phyloP scores from a whole-genome alignment of 2,888 invertebrate species.

The Latrodectus elegans region DNA sequence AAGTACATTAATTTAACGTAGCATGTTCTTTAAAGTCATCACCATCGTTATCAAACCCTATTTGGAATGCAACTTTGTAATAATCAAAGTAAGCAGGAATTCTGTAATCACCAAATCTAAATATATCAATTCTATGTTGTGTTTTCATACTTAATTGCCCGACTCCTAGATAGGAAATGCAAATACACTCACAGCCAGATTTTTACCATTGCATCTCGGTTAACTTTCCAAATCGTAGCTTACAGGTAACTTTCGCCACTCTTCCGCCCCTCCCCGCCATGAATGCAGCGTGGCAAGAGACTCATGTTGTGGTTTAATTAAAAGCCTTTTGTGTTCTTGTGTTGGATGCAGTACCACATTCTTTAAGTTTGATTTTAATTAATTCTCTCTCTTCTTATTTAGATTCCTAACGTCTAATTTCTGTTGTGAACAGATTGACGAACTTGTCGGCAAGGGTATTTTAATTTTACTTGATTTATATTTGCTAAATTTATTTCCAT shows the following conservation, averaged over 20 bases:
- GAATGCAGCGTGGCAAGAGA: background rate
- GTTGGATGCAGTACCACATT: constrained; percentile 26
- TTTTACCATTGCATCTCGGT: constrained; percentile 2
- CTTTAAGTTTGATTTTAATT: constrained; percentile 47
- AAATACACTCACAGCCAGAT: constrained; percentile 23
- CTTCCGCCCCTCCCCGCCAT: background rate
- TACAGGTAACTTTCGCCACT: constrained; percentile 5
- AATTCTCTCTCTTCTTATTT: constrained; percentile 17
- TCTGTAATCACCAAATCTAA: background rate
- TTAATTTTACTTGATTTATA: background rate
- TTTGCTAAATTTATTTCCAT: constrained; percentile 1
- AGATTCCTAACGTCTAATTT: background rate
- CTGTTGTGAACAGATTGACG: constrained; percentile 5
- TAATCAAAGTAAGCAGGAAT: background rate
- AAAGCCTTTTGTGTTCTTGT: constrained; percentile 41
- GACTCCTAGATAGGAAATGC: constrained; percentile 9
- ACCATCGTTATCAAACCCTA: too few relatives aligned
- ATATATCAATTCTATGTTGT: background rate
- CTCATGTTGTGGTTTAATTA: constrained; percentile 50
- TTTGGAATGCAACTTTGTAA: background rate
- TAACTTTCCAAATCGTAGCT: constrained; percentile 25
- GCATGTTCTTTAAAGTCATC: too few relatives aligned
- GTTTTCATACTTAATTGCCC: background rate
- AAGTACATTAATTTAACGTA: too few relatives aligned
- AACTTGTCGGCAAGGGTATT: background rate